These are phyloP conservation scores for Lasioglossum villosulum DNA, from an alignment of 2,888 invertebrate genomes.

Conservation along the genomic window DNA sequence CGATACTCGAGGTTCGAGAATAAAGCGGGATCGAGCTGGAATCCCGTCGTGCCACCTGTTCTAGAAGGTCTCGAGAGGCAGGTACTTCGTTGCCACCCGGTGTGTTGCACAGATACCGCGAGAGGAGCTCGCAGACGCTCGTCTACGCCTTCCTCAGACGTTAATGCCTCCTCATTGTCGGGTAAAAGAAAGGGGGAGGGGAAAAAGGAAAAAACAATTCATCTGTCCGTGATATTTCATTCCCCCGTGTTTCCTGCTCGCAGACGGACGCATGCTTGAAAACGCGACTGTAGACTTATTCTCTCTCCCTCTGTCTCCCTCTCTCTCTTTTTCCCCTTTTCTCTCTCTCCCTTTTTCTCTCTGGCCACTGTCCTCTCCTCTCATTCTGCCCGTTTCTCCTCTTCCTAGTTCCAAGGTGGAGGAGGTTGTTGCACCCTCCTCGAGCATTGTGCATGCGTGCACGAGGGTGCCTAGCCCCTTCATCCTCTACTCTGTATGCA, in stretches of 20 bases:
- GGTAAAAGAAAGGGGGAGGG: neutral
- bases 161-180: neutral
- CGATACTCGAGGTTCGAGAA: neutral
- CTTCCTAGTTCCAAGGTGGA: slow-evolving; percentile 62
- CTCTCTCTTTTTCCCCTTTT: neutral
- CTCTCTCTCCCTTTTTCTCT: neutral
- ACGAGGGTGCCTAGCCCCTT: slow-evolving; percentile 66
- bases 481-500: slow-evolving; percentile 62
- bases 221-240: slow-evolving; percentile 6
- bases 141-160: slow-evolving; percentile 13
- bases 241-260: slow-evolving; percentile 8
- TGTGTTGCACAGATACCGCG: slow-evolving; percentile 1
- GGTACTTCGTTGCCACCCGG: neutral
- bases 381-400: slow-evolving; percentile 5
- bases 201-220: slow-evolving; percentile 14
- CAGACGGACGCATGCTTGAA: slow-evolving; percentile 49
- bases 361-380: slow-evolving; percentile 6
- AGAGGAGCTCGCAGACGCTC: slow-evolving; percentile 32
- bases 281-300: slow-evolving; percentile 49
- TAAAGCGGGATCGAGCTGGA: neutral
- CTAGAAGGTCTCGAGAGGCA: neutral
- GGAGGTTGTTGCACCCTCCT: slow-evolving; percentile 62
- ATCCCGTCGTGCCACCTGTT: neutral
- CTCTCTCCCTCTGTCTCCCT: neutral
- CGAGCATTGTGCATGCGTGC: slow-evolving; percentile 69